Conservation (phyloP, 2,888 invertebrate species). For the Blastobasis lacticolella region DNA sequence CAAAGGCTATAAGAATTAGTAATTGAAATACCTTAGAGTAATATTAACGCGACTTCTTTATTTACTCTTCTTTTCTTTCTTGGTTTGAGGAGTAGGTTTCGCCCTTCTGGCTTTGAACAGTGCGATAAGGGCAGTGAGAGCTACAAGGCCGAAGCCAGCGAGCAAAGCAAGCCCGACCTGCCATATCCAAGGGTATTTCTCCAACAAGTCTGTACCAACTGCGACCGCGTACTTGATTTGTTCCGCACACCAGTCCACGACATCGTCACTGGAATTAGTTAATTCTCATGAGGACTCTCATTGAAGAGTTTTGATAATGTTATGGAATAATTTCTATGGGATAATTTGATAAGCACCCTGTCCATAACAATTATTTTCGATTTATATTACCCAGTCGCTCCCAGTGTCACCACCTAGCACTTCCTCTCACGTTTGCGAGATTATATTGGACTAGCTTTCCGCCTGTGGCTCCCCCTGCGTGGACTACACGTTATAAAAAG, state of each 20-base stretch:
- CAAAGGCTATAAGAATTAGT: no score
- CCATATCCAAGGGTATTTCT: constrained; percentile 65
- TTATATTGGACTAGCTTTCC: no score
- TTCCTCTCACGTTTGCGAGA: no score
- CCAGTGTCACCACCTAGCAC: no score
- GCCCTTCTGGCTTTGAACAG: constrained; percentile 56
- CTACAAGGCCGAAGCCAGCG: constrained; percentile 65
- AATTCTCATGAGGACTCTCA: not conserved
- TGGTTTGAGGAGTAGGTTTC: constrained; percentile 36
- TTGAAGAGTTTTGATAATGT: no score
- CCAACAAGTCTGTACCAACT: constrained; percentile 45
- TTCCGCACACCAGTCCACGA: constrained; percentile 63
- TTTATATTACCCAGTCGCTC: no score
- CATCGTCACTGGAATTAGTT: constrained; percentile 57
- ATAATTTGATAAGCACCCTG: no score
- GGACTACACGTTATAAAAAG: no score
- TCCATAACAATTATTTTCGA: no score
- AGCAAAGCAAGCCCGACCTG: constrained; percentile 56
- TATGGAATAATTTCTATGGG: no score
- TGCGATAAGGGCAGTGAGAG: constrained; percentile 62
- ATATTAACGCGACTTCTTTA: constrained; percentile 17
- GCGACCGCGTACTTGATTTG: constrained; percentile 48
- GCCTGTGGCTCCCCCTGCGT: no score
- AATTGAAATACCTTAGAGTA: no score
- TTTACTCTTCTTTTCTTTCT: constrained; percentile 66